A percentile compares a stretch with the other conserved stretches of the same genome.
Conservation (phyloP, 35 echinoderm and acorn worm genomes). For the Anneissia japonica region DNA sequence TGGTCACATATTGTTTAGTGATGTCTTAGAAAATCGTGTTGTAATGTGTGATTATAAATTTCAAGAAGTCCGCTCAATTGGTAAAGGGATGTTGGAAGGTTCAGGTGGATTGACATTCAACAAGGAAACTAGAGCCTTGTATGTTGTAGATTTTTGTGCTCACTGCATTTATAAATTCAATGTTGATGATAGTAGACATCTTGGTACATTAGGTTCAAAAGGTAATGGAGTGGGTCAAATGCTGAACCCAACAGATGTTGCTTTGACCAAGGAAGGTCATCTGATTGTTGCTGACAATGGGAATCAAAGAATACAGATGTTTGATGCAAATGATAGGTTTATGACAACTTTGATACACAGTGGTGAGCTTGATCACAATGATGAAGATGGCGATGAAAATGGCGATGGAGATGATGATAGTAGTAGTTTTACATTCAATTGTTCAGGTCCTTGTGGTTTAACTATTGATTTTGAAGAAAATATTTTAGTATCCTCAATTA, state of each 20-base stretch:
- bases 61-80: neutral
- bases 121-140: neutral
- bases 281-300: neutral
- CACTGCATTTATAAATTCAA: neutral
- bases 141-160: neutral
- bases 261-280: neutral
- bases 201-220: neutral
- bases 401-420: no score
- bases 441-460: neutral
- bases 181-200: neutral
- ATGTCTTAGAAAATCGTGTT: neutral
- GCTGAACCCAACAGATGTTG: neutral
- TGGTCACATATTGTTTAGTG: neutral
- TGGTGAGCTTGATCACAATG: no score
- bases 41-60: neutral
- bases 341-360: neutral
- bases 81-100: neutral
- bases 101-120: neutral
- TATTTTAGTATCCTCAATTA: neutral
- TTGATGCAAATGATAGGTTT: neutral
- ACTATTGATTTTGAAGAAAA: neutral
- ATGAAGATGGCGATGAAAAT: neutral
- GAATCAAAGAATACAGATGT: neutral
- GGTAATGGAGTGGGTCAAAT: neutral
- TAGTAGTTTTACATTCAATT: no score